A percentile compares a stretch with the other conserved stretches of the same genome.
Evolutionary conservation across 2,888 invertebrate genomes (phyloP).

Genomic region (Sesia apiformis): DNA sequence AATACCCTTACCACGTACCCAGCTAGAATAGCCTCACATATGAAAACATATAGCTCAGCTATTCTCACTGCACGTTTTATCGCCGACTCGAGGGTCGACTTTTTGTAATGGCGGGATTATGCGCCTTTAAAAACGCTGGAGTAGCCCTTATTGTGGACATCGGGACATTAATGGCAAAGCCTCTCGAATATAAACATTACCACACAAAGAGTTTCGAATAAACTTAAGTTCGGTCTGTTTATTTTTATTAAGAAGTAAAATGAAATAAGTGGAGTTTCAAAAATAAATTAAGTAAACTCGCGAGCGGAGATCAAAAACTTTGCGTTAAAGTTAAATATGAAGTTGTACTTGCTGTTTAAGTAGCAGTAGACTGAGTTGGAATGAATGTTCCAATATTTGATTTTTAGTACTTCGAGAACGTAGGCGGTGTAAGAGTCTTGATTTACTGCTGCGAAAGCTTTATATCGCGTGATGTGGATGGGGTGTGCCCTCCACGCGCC

Average conservation of each 20-base stretch:
- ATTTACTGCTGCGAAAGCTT: constrained; percentile 27
- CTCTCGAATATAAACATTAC: neutral
- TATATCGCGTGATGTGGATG: constrained; percentile 48
- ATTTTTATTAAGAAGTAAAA: neutral
- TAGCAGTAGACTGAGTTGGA: neutral
- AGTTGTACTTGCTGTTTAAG: too few species aligned
- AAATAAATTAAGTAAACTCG: too few species aligned
- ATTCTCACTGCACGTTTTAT: constrained; percentile 56
- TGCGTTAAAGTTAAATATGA: too few species aligned
- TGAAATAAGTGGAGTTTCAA: too few species aligned
- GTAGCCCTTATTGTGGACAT: constrained; percentile 17
- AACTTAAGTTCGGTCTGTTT: neutral
- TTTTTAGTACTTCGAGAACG: constrained; percentile 15
- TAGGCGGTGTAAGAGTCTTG: neutral
- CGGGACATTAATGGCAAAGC: neutral
- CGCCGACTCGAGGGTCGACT: constrained; percentile 28
- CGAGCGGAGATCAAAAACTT: too few species aligned
- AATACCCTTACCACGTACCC: neutral
- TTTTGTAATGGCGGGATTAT: constrained; percentile 47
- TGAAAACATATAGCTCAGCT: constrained; percentile 15
- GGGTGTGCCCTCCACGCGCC: constrained; percentile 36
- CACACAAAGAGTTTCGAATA: neutral
- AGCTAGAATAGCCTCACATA: constrained; percentile 1
- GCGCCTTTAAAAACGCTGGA: constrained; percentile 39
- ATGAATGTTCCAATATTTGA: constrained; percentile 2